A percentile compares a stretch with the other conserved stretches of the same genome.
Conservation (phyloP, 2,888 invertebrate species). For the Parnassius glacialis region DNA sequence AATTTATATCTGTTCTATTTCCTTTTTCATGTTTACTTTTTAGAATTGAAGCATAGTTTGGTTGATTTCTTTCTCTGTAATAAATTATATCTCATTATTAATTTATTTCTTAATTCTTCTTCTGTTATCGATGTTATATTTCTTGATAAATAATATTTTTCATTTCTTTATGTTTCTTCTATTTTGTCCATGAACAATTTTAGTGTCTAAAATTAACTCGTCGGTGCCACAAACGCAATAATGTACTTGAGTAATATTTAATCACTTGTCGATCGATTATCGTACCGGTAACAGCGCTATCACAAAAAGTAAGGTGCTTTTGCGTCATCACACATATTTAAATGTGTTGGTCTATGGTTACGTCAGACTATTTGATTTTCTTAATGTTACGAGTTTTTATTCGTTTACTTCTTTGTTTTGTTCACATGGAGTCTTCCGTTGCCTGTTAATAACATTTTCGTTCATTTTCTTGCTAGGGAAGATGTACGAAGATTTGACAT, state of each 20-base stretch:
- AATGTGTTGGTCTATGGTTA: constrained; percentile 29
- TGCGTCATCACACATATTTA: constrained; percentile 45
- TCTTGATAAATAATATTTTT: too few relatives aligned
- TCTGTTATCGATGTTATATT: too few relatives aligned
- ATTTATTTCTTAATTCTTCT: too few relatives aligned
- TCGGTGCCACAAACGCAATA: not conserved
- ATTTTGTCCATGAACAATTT: constrained; percentile 12
- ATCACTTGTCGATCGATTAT: constrained; percentile 32
- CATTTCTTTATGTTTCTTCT: constrained; percentile 22
- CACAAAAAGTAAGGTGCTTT: constrained; percentile 22
- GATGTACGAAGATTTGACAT: not conserved
- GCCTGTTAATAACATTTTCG: not conserved
- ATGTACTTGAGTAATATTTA: constrained; percentile 20
- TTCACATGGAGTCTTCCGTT: not conserved
- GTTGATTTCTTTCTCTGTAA: too few relatives aligned
- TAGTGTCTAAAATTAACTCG: constrained; percentile 4
- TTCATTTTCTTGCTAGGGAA: not conserved
- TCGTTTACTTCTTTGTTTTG: not conserved
- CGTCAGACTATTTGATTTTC: constrained; percentile 10
- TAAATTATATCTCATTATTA: too few relatives aligned
- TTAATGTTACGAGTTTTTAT: not conserved
- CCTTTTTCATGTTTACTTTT: not conserved
- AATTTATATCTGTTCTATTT: not conserved
- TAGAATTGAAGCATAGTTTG: not conserved
- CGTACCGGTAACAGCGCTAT: constrained; percentile 29